Evolutionary conservation across 2,113 vertebrate species (phyloP), one percentile per base, ranked within the genome.

Genomic region (Corydoras sp.): DNA sequence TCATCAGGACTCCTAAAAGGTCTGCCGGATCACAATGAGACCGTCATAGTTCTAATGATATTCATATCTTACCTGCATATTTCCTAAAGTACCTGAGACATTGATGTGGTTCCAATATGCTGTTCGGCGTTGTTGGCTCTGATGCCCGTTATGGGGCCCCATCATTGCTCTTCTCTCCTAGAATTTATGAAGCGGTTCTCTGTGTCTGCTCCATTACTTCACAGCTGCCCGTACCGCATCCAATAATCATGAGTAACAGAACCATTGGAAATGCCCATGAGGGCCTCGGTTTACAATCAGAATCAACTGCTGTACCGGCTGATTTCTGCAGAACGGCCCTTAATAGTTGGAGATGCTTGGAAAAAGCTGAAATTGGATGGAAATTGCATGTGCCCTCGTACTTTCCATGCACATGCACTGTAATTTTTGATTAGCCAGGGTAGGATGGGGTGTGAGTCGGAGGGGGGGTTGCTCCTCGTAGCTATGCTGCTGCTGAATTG

Each of bases 401-500:
- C 32, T 18, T 65, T 9, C 51, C 50, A 62, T 77, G 61, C 50
- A 74, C 62, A 71, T 62, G 51, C 58, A 70, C 62, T 62, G 30
- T 54, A 58, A 75, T 77, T 77, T 62, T 10, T 43, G 66, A 71
- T 73, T 63, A 63, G 49, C 64, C 24, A n/a, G 1, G 54, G 66
- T 51, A 69, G 5, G n/a, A 59, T 15, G 30, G 35, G 4, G 35
- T 43, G 35, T 43, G 35, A 43, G 35, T 43, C 4, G 1, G 35
- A 14, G 72, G 35, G 62, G 0, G 8, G 62, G 9, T 78, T 62
- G 75, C 59, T 65, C 59, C 24, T 75, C 72, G 77, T 67, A 73
- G 66, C 69, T 77, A 66, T 14, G 62, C 62, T 51, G 65, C 24
- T 70, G 62, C 72, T 50, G 72, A 73, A 71, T 60, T 75, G 78